Evolutionary conservation across 1,140 invertebrate species (phyloP), one percentile per base, ranked within the genome.

Genomic region (Saccostrea cuccullata): DNA sequence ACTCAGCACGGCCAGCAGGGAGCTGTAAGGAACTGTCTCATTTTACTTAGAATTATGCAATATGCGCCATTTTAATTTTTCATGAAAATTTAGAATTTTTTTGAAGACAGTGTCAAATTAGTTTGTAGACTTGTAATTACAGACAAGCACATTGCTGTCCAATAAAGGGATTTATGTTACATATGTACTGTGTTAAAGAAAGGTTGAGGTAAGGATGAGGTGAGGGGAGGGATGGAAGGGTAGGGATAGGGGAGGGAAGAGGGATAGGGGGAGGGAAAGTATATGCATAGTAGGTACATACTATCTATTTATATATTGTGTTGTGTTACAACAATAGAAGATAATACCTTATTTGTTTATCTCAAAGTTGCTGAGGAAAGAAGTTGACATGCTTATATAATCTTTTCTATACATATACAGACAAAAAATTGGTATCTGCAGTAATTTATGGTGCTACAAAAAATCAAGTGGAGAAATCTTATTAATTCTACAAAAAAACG

Each of bases 1-100:
- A 77, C 70, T 3, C 70, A 77, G 26, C 70, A 77, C 30, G 90
- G 90, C 84, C 88, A 91, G 87, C 87, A 90, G 30, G 88, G 84
- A 64, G 40, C 87, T 88, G 85, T 87, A 85, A 87, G 86, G 26
- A 77, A 30, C 70, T 30, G 23, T 77, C 15, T 20, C 17, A 20
- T 64, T n/a, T 20, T 64, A 64, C 58, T 64, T 64, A 13, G 58
- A 60, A 47, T 60, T 64, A 20, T 64, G 15, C 58, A 64, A 64
- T n/a, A 64, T 64, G 58, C 4, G 3, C 20, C 58, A 60, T 60
- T 60, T 60, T 17, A 60, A 60, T 20, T 64, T 64, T 64, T 64
- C 15, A 20, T 64, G n/a, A 64, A 64, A 17, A 64, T 64, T 64
- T 0, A 64, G 0, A 60, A 60, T 13, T 60, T 60, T 60, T 47